These are phyloP conservation scores for Loxodonta africana DNA, from an alignment of 2,113 vertebrate species.

Conservation along the genomic window DNA sequence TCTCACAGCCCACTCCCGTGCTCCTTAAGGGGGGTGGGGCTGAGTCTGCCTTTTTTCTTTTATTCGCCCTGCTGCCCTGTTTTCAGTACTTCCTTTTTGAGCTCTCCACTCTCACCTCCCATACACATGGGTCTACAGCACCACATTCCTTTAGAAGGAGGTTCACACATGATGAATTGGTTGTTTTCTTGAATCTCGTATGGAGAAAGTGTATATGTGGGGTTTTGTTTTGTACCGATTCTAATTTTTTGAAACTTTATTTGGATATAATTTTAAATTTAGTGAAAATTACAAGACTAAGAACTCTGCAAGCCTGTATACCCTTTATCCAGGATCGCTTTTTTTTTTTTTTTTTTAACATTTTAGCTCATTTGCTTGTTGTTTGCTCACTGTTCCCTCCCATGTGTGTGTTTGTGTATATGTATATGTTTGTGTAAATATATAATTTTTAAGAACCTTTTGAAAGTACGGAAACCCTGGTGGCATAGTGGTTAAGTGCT, in stretches of 20 bases:
- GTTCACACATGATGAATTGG: background rate
- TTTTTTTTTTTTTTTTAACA: background rate
- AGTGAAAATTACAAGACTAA: background rate
- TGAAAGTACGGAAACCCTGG: background rate
- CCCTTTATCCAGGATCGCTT: background rate
- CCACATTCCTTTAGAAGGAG: background rate
- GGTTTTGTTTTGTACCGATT: background rate
- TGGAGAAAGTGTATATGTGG: background rate
- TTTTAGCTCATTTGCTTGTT: background rate
- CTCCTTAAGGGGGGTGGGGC: too few species aligned
- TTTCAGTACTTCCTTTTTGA: background rate
- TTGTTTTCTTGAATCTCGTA: background rate
- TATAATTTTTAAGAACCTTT: background rate
- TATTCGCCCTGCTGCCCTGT: rapidly evolving
- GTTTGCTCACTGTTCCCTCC: background rate
- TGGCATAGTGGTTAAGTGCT: too few species aligned
- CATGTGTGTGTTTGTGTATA: background rate
- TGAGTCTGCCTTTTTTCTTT: background rate
- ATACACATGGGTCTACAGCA: rapidly evolving
- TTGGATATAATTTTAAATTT: background rate
- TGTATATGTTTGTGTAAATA: background rate
- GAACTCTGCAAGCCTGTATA: too few species aligned
- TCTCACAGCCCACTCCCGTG: background rate
- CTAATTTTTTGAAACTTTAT: background rate
- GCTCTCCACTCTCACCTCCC: background rate